Base-by-base conservation (phyloP, 2,797 vertebrate species). In the Presbytis comata region DNA sequence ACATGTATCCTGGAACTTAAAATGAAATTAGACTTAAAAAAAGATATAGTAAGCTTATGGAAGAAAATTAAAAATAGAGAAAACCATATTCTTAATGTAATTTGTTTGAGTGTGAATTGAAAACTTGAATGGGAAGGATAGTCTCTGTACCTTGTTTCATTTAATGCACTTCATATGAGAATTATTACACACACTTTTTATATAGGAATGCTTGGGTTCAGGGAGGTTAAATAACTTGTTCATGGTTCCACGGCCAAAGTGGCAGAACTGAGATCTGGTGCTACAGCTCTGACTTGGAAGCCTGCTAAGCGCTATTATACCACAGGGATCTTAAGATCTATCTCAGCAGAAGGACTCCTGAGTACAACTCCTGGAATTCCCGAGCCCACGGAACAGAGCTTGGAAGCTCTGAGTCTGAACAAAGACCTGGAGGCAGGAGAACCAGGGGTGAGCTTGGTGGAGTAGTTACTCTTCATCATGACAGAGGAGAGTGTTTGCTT, bases 41-140 rank as follows among this genome's bases (percentile, higher is more conserved):
- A 67, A 67, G 61, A 67, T 75, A 67, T 0, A 59, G 12, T 76
- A n/a, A 93, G 21, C 70, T 94, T 87, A 74, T 39, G 24, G 74
- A 67, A 91, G 79, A 97, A 94, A 90, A 78, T 59, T 57, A 5
- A 89, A 89, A 79, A 76, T 28, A 48, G 22, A 92, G 74, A 61
- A 92, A 97, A 36, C 11, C 5, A 3, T 44, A 36, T 80, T 93
- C 24, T 76, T 59, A 72, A 22, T 46, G 78, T 61, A 46, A 50
- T 36, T 19, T 96, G 48, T 89, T 5, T 55, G 70, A 83, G 53
- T 91, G 36, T 78, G 81, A 72, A 78, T 85, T 26, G 24, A 76
- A 93, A 91, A 13, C 53, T 44, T 33, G 64, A 93, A 91, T 57
- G 21, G 33, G 30, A 53, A 33, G 26, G 41, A 3, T 57, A 26